These are phyloP conservation scores for Tympanoctomys barrerae DNA, from an alignment of 2,797 vertebrate species.

Conservation along the genomic window DNA sequence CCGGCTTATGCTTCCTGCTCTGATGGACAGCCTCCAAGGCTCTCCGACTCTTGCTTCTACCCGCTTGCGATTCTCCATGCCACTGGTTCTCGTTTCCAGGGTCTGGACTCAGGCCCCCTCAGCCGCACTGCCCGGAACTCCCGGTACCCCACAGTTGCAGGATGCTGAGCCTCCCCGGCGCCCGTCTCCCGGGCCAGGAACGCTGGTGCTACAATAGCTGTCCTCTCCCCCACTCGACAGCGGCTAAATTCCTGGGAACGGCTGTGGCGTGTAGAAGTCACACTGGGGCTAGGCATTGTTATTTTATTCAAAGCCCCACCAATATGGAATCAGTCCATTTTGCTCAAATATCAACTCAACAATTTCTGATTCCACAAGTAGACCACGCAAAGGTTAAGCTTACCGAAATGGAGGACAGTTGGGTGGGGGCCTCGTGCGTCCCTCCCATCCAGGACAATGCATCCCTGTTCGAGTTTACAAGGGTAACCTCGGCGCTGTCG, in stretches of 20 bases:
- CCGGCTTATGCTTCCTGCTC: neutral
- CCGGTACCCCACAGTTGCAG: fast-evolving
- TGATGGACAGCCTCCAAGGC: fast-evolving
- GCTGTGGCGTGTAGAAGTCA: neutral
- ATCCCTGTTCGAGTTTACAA: neutral
- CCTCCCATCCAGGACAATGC: too few relatives aligned
- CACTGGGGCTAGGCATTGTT: neutral
- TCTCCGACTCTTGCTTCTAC: neutral
- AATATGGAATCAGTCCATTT: neutral
- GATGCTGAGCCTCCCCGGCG: fast-evolving
- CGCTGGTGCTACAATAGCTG: too few relatives aligned
- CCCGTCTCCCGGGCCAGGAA: fast-evolving
- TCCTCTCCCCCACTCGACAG: neutral
- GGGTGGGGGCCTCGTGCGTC: too few relatives aligned
- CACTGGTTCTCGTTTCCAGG: neutral
- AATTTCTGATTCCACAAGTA: neutral
- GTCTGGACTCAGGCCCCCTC: neutral
- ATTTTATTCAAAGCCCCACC: neutral
- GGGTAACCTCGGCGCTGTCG: neutral
- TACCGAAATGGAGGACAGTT: neutral
- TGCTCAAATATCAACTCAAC: neutral
- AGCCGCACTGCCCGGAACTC: fast-evolving
- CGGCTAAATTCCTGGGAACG: neutral
- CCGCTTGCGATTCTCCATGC: neutral
- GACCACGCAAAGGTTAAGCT: neutral